Conservation (phyloP, 1,140 invertebrate genomes). For the Globodera rostochiensis region DNA sequence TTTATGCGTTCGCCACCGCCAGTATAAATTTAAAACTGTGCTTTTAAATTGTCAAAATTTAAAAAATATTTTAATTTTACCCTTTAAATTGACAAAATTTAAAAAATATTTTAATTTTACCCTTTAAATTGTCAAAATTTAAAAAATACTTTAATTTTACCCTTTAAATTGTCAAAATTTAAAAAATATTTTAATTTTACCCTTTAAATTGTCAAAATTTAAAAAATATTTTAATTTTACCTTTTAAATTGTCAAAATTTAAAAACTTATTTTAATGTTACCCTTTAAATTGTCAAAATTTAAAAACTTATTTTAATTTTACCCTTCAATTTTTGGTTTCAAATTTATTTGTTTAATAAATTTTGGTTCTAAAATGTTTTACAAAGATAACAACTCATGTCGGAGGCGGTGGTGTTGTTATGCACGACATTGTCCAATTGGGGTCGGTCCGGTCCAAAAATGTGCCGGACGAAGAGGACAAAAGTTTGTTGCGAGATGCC, state of each 20-base stretch:
- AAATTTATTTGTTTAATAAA: not conserved
- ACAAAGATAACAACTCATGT: not conserved
- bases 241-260: not conserved
- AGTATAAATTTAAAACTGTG: not conserved
- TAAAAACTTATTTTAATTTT: too few species aligned
- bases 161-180: too few species aligned
- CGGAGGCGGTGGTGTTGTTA: not conserved
- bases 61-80: too few species aligned
- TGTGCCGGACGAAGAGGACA: slow-evolving; percentile 4
- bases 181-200: not conserved
- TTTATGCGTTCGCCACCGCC: slow-evolving; percentile 32
- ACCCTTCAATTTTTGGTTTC: not conserved
- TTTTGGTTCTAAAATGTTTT: not conserved
- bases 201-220: not conserved
- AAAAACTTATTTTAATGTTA: too few species aligned
- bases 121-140: too few species aligned
- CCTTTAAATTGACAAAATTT: too few species aligned
- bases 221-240: too few species aligned
- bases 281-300: not conserved
- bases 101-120: too few species aligned
- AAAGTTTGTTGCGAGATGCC: not conserved
- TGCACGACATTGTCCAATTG: not conserved
- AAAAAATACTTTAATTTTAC: too few species aligned
- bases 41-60: not conserved
- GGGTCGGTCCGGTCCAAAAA: not conserved